phyloP scores from a whole-genome alignment of 2,888 invertebrate species.

The Drosophila prolongata region DNA sequence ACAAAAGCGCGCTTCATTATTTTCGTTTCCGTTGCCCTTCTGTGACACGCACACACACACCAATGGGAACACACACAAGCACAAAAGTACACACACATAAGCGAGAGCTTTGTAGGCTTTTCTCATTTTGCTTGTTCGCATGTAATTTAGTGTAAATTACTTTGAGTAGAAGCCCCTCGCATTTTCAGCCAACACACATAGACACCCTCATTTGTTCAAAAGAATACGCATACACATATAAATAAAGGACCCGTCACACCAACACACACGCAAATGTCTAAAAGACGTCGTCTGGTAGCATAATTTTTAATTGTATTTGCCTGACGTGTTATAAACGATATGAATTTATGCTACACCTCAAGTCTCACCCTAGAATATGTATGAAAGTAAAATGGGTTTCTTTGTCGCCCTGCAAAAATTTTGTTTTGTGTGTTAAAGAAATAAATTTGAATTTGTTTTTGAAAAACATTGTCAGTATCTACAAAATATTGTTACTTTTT shows the following conservation, averaged over 20 bases:
- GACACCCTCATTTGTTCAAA: slow-evolving; percentile 12
- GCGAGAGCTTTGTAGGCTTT: slow-evolving; percentile 43
- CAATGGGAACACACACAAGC: slow-evolving; percentile 3
- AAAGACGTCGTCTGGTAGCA: slow-evolving; percentile 52
- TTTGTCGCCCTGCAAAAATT: slow-evolving; percentile 6
- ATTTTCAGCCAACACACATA: slow-evolving; percentile 52
- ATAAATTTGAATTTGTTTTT: not conserved
- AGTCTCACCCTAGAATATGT: slow-evolving; percentile 5
- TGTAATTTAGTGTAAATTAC: slow-evolving; percentile 76
- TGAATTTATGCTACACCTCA: slow-evolving; percentile 37
- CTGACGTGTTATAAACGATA: slow-evolving; percentile 54
- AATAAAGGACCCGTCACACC: slow-evolving; percentile 12
- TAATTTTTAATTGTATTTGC: slow-evolving; percentile 73
- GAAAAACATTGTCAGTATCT: no score
- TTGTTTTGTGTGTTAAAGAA: not conserved
- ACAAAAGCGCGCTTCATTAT: slow-evolving; percentile 72
- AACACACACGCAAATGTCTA: slow-evolving; percentile 15
- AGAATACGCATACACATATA: slow-evolving; percentile 21
- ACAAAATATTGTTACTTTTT: no score
- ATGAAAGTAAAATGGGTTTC: slow-evolving; percentile 18
- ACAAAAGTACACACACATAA: slow-evolving; percentile 26
- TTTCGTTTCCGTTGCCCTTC: slow-evolving; percentile 64
- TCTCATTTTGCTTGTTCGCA: slow-evolving; percentile 59
- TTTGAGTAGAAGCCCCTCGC: slow-evolving; percentile 61
- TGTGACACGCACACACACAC: slow-evolving; percentile 44